Percentiles rank a stretch among this genome's conserved stretches.
phyloP scores from a whole-genome alignment of 2,888 invertebrate species.

The Parnassius glacialis region DNA sequence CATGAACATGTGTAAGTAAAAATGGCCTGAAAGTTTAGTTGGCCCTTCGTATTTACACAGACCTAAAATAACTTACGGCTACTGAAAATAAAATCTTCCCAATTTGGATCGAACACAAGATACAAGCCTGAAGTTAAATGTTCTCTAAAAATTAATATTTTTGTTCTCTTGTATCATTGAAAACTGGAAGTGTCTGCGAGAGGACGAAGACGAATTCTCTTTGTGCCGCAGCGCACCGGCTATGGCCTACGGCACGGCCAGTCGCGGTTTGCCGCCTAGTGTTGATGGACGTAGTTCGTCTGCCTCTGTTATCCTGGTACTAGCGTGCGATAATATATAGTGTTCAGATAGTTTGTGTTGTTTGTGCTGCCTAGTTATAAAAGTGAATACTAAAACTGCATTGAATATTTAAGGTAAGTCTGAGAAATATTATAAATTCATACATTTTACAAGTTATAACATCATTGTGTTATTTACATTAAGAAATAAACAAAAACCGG shows the following conservation, averaged over 20 bases:
- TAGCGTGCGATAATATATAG: constrained; percentile 1
- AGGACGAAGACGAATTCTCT: too few species aligned
- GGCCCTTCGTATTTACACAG: too few species aligned
- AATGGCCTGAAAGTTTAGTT: too few species aligned
- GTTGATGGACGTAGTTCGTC: constrained; percentile 36
- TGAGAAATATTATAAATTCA: not conserved
- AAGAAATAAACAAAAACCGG: too few species aligned
- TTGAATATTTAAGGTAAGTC: not conserved
- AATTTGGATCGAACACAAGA: too few species aligned
- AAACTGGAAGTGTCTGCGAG: constrained; percentile 11
- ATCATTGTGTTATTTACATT: too few species aligned
- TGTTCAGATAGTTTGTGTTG: not conserved
- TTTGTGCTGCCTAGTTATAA: constrained; percentile 1
- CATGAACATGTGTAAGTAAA: too few species aligned
- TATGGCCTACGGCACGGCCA: too few species aligned
- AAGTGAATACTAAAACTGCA: not conserved
- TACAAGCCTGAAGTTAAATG: too few species aligned
- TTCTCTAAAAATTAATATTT: not conserved
- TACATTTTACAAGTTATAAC: not conserved
- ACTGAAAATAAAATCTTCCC: too few species aligned
- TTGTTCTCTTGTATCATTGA: not conserved
- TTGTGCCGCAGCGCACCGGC: constrained; percentile 3
- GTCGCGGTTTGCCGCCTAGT: constrained; percentile 61
- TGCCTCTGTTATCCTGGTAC: constrained; percentile 1
- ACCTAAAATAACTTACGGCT: too few species aligned